A percentile compares a stretch with the other conserved stretches of the same genome.
Evolutionary conservation across 1,140 invertebrate species (phyloP).

Genomic region (Neodiprion virginianus): DNA sequence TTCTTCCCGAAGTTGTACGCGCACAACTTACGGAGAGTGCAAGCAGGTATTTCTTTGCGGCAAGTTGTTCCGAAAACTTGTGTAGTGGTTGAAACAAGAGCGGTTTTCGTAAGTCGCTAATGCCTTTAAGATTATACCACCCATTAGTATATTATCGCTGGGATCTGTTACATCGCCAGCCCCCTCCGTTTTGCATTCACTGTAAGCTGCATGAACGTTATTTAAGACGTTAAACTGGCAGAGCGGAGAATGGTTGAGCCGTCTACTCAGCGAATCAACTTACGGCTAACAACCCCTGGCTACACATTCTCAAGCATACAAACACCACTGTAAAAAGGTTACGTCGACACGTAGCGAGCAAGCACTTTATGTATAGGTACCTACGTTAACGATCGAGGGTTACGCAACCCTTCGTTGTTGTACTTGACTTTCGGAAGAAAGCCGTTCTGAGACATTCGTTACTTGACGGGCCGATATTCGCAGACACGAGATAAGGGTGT

Average conservation of each 20-base stretch:
- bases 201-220: background rate
- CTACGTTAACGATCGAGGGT: too few relatives aligned
- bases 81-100: background rate
- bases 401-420: too few relatives aligned
- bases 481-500: too few relatives aligned
- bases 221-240: conserved; percentile 1
- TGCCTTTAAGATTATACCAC: conserved; percentile 1
- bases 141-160: background rate
- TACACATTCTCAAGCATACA: background rate
- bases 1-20: too few relatives aligned
- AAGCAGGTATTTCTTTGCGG: background rate
- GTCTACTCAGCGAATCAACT: background rate
- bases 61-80: background rate
- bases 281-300: background rate
- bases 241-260: background rate
- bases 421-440: too few relatives aligned
- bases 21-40: too few relatives aligned
- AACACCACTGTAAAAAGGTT: background rate
- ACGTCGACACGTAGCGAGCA: too few relatives aligned
- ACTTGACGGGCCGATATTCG: too few relatives aligned
- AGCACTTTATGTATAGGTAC: too few relatives aligned
- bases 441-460: too few relatives aligned
- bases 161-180: background rate
- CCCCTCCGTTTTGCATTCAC: background rate
- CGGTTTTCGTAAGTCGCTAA: background rate